These are phyloP conservation scores for Alentia gelatinosa DNA, from an alignment of 2,888 invertebrate genomes.

Conservation along the genomic window DNA sequence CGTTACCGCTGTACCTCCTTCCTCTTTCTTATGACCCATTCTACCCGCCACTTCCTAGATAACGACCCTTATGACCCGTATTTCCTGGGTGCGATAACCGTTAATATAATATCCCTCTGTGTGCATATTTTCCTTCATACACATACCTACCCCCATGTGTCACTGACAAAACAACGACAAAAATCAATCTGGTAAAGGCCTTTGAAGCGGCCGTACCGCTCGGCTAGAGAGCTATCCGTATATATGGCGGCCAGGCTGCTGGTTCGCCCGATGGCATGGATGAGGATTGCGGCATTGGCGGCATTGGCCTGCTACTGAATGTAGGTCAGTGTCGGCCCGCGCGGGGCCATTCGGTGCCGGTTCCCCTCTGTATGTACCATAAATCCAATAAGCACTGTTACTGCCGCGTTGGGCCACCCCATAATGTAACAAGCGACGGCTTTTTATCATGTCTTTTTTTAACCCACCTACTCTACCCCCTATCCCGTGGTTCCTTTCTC, in stretches of 20 bases:
- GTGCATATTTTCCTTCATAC: neutral
- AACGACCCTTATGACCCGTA: neutral
- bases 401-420: neutral
- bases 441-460: neutral
- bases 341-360: neutral
- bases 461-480: neutral
- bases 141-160: too few species aligned
- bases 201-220: neutral
- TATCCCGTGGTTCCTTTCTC: neutral
- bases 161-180: neutral
- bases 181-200: neutral
- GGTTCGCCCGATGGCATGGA: conserved; percentile 8
- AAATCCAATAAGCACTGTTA: conserved; percentile 26
- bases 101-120: neutral
- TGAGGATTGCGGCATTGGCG: neutral
- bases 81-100: neutral
- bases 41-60: neutral
- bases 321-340: neutral
- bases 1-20: too few species aligned
- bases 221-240: neutral
- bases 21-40: neutral
- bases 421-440: neutral
- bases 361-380: neutral
- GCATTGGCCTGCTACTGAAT: neutral
- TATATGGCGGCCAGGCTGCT: neutral